Conservation (phyloP, 2,888 invertebrate genomes). For the Synanthedon vespiformis region DNA sequence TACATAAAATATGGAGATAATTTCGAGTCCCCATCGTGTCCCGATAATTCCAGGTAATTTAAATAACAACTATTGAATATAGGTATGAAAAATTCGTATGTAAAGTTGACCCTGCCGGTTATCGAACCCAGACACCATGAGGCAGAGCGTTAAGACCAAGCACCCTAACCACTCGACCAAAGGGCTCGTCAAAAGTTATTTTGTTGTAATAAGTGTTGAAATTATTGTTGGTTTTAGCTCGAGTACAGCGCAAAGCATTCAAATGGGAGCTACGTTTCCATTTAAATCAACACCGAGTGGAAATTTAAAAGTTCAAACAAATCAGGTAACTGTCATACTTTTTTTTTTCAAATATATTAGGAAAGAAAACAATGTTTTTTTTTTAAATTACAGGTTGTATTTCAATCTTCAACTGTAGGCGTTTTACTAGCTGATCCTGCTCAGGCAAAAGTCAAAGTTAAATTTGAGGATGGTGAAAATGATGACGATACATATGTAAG, state of each 20-base stretch:
- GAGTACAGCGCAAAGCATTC: slow-evolving; percentile 28
- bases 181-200: neutral
- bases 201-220: slow-evolving; percentile 3
- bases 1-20: slow-evolving; percentile 11
- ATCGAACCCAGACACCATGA: too few relatives aligned
- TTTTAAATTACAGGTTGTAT: slow-evolving; percentile 68
- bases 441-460: slow-evolving; percentile 74
- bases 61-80: too few relatives aligned
- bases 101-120: too few relatives aligned
- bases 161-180: too few relatives aligned
- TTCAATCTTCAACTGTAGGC: slow-evolving; percentile 76
- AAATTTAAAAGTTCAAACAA: slow-evolving; percentile 76
- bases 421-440: slow-evolving; percentile 76
- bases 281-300: slow-evolving; percentile 77
- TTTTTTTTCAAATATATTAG: neutral
- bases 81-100: too few relatives aligned
- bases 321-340: slow-evolving; percentile 60
- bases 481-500: slow-evolving; percentile 32
- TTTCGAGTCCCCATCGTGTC: slow-evolving; percentile 29
- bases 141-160: too few relatives aligned
- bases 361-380: neutral
- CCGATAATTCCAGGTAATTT: slow-evolving; percentile 45
- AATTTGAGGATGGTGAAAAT: slow-evolving; percentile 51
- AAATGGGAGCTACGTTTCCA: slow-evolving; percentile 65
- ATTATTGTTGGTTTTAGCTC: slow-evolving; percentile 19